Evolutionary conservation across 2,113 vertebrate species (phyloP).

Genomic region (Psilopogon haemacephalus): DNA sequence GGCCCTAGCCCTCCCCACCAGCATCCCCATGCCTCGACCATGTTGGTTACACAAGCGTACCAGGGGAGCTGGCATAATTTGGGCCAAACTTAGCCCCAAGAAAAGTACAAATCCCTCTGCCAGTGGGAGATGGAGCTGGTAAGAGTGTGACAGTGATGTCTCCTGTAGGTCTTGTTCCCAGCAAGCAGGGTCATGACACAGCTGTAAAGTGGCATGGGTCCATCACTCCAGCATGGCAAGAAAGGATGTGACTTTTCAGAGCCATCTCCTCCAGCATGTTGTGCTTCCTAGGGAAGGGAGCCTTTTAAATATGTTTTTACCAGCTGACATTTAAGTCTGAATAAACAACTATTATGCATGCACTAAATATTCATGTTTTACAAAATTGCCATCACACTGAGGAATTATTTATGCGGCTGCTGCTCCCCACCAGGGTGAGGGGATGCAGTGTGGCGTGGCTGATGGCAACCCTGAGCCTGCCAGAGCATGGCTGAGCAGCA

Average conservation of each 20-base stretch:
- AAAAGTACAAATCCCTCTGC: fast-evolving
- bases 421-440: background rate
- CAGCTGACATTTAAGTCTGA: constrained; percentile 56
- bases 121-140: fast-evolving
- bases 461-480: background rate
- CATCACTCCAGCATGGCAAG: fast-evolving
- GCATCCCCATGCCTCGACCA: fast-evolving
- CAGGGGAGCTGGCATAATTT: background rate
- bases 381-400: background rate
- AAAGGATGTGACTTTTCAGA: background rate
- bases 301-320: constrained; percentile 11
- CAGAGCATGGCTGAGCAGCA: fast-evolving
- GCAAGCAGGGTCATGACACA: fast-evolving
- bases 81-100: background rate
- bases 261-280: background rate
- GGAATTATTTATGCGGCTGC: constrained; percentile 24
- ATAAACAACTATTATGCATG: constrained; percentile 39
- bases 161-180: background rate
- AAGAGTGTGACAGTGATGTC: fast-evolving
- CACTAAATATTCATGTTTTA: constrained; percentile 59
- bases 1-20: fast-evolving
- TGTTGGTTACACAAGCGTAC: fast-evolving
- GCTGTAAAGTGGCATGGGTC: fast-evolving
- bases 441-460: fast-evolving
- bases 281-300: background rate